Evolutionary conservation across 2,113 vertebrate genomes (phyloP), one percentile per base, ranked within the genome.

Genomic region (Proterorhinus semilunaris): DNA sequence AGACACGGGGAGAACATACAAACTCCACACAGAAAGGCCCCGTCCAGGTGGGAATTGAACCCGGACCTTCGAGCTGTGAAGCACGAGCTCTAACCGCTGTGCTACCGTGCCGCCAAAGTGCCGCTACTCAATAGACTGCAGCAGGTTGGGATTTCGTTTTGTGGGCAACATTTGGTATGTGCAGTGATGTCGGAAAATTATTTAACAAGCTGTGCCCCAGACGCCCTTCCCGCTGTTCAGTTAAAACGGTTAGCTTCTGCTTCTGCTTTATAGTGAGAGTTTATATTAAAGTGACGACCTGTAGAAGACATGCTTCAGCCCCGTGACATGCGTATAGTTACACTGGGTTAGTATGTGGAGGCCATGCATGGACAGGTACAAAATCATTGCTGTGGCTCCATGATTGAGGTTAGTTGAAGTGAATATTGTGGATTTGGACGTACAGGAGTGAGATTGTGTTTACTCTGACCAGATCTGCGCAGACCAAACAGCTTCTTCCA

Each of bases 401-500:
- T 62, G 7, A 49, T 10, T 43, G 64, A 58, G 63, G 81, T 84
- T 89, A 88, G 77, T 89, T 48, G 53, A 36, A 63, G 72, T 84
- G 69, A 71, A 67, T 61, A 43, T 58, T 50, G 48, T 46, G 68
- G 71, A 66, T 71, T 61, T 70, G 72, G 82, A 94, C 94, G 89
- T 94, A 95, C 93, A 82, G 87, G 88, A 76, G 81, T 75, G 76
- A 89, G 87, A 88, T 75, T 90, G 84, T 91, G 88, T 86, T 91
- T 86, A 83, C 82, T 91, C 85, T 92, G 92, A 88, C 88, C 84
- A 80, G 91, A 92, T 90, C 86, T 93, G 88, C 86, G 92, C 48
- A 91, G 86, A 69, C 93, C 93, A 92, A 95, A 94, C 63, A 95
- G 88, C 87, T 94, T 95, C 92, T 90, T 95, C 93, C 93, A 94